phyloP scores from a whole-genome alignment of 2,113 vertebrate species.

The Alectura lathami region DNA sequence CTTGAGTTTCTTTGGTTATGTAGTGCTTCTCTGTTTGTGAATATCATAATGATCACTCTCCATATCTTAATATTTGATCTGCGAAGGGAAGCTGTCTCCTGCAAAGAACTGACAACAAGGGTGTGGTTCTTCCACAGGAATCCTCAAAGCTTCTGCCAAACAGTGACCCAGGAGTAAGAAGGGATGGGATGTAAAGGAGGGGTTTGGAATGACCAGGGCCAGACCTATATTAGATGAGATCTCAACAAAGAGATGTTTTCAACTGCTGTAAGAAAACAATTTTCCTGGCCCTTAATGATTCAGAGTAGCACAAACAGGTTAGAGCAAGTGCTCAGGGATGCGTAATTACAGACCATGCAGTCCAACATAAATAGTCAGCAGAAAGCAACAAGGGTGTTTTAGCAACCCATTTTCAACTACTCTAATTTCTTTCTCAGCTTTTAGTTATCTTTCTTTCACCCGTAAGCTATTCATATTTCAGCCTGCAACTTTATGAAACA shows the following conservation, averaged over 20 bases:
- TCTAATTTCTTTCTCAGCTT: neutral
- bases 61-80: neutral
- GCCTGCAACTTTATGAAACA: neutral
- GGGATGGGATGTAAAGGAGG: neutral
- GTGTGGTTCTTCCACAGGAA: neutral
- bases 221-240: neutral
- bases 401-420: neutral
- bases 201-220: neutral
- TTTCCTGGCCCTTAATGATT: constrained; percentile 34
- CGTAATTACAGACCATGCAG: constrained; percentile 16
- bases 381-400: neutral
- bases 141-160: neutral
- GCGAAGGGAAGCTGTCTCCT: neutral
- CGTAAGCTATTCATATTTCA: neutral
- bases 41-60: neutral
- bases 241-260: neutral
- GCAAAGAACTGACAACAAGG: neutral
- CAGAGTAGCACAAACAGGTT: constrained; percentile 46
- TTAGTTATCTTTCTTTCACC: neutral
- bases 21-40: neutral
- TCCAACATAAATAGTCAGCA: constrained; percentile 8
- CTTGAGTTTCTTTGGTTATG: neutral
- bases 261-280: neutral
- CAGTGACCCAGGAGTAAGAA: neutral
- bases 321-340: constrained; percentile 33